phyloP scores from a whole-genome alignment of 2,888 invertebrate genomes.

The Plusia festucae region DNA sequence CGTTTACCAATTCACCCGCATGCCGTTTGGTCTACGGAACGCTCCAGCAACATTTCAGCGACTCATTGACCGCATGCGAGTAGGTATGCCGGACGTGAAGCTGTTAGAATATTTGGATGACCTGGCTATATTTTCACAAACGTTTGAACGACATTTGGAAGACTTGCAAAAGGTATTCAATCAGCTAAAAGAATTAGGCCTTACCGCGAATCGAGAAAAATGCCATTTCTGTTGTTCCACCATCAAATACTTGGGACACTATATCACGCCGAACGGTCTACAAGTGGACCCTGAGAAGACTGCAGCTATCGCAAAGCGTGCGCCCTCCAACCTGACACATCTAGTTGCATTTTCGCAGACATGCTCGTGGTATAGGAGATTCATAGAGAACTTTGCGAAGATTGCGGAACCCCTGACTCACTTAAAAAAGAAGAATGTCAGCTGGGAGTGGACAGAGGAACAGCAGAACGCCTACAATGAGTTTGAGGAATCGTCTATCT shows the following conservation, averaged over 20 bases:
- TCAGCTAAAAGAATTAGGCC: not conserved
- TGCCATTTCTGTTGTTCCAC: not conserved
- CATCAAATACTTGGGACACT: slow-evolving; percentile 13
- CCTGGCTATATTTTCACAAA: slow-evolving; percentile 3
- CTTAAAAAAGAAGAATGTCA: slow-evolving; percentile 12
- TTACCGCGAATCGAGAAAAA: not conserved
- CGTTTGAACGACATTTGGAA: slow-evolving; percentile 2
- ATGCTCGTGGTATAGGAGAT: slow-evolving; percentile 7
- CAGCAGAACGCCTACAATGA: slow-evolving; percentile 12
- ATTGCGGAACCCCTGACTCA: slow-evolving; percentile 9
- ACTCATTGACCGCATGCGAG: slow-evolving; percentile 27
- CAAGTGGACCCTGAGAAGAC: slow-evolving; percentile 15
- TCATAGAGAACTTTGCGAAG: slow-evolving; percentile 1
- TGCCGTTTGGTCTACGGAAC: slow-evolving; percentile 63
- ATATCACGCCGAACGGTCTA: slow-evolving; percentile 15
- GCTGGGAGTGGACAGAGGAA: slow-evolving; percentile 10
- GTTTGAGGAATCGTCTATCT: slow-evolving; percentile 3
- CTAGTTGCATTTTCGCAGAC: slow-evolving; percentile 6
- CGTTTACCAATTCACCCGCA: slow-evolving; percentile 56
- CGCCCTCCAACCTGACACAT: slow-evolving; percentile 2
- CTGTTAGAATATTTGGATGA: slow-evolving; percentile 22
- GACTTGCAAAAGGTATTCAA: slow-evolving; percentile 12
- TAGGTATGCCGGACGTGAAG: not conserved
- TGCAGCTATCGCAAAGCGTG: not conserved
- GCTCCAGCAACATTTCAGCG: slow-evolving; percentile 61